These are phyloP conservation scores for Dryoscopus gambensis DNA, from an alignment of 2,113 vertebrate species.

Conservation along the genomic window DNA sequence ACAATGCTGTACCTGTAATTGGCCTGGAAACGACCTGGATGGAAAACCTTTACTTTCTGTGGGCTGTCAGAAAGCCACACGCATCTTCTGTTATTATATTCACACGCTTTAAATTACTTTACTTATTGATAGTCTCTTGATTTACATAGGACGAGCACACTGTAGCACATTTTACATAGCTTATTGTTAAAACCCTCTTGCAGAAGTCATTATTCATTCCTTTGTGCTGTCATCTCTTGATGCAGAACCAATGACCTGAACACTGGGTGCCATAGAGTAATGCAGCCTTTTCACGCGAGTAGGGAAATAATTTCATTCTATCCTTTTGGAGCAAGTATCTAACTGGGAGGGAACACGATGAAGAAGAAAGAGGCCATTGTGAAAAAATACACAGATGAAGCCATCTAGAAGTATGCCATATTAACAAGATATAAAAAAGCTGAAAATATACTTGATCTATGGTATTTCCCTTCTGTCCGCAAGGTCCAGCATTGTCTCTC, in stretches of 20 bases:
- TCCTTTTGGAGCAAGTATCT: background rate
- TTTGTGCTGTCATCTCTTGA: background rate
- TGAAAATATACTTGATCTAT: background rate
- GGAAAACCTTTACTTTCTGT: background rate
- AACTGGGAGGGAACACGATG: background rate
- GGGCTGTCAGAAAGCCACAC: background rate
- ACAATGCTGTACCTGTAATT: background rate
- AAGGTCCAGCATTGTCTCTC: slow-evolving; percentile 68
- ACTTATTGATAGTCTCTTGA: background rate
- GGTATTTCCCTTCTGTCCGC: slow-evolving; percentile 51
- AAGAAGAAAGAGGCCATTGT: background rate
- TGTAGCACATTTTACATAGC: background rate
- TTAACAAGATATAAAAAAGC: background rate
- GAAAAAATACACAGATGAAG: background rate
- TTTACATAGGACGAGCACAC: background rate
- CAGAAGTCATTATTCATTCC: background rate
- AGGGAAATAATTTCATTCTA: background rate
- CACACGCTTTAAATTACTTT: background rate
- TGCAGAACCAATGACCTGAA: background rate
- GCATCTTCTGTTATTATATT: background rate
- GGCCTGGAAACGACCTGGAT: background rate
- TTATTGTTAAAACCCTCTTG: background rate
- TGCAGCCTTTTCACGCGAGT: background rate
- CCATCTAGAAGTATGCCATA: background rate
- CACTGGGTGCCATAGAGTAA: background rate